phyloP scores from a whole-genome alignment of 2,888 invertebrate genomes.

The Cantharis rustica region DNA sequence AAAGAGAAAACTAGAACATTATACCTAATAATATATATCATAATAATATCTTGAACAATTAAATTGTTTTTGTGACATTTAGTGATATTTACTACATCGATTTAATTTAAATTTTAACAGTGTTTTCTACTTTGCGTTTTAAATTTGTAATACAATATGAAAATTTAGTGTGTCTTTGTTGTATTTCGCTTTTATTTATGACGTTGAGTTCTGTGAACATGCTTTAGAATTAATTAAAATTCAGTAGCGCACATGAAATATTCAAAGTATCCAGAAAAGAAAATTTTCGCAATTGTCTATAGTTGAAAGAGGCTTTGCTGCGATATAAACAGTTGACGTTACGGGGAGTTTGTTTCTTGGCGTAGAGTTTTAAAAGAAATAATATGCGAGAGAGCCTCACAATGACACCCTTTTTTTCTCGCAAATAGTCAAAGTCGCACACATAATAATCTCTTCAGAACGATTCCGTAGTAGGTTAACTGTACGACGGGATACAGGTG shows the following conservation, averaged over 20 bases:
- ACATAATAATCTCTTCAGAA: not conserved
- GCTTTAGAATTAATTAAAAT: conserved; percentile 1
- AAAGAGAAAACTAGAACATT: too few relatives aligned
- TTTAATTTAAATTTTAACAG: not conserved
- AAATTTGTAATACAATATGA: conserved; percentile 1
- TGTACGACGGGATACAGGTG: not conserved
- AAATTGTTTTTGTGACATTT: not conserved
- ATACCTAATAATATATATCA: not conserved
- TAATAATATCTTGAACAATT: not conserved
- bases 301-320: not conserved
- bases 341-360: not conserved
- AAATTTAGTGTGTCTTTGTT: not conserved
- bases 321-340: not conserved
- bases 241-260: not conserved
- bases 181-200: not conserved
- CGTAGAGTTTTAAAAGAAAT: not conserved
- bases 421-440: not conserved
- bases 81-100: not conserved
- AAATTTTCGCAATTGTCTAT: not conserved
- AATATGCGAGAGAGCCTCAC: not conserved
- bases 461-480: not conserved
- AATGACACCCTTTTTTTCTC: not conserved
- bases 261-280: not conserved
- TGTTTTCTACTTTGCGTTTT: not conserved
- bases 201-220: not conserved